These are phyloP conservation scores for Zeus faber DNA, from an alignment of 2,113 vertebrate species.

Conservation along the genomic window DNA sequence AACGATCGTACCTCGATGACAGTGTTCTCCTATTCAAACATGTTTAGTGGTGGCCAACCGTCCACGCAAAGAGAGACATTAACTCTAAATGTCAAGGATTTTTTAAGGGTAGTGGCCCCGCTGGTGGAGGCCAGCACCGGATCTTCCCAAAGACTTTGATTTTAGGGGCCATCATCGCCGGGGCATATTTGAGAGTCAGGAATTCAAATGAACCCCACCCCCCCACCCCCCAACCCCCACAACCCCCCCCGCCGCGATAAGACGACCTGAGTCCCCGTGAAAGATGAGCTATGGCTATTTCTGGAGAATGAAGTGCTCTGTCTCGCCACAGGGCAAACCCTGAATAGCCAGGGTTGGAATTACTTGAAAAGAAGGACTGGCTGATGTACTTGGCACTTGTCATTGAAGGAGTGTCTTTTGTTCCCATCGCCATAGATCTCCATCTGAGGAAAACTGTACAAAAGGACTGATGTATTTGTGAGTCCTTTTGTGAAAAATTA, in stretches of 20 bases:
- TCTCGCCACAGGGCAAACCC: slow-evolving; percentile 80
- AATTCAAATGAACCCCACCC: slow-evolving; percentile 70
- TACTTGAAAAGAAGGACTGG: slow-evolving; percentile 74
- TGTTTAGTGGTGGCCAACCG: too few relatives aligned
- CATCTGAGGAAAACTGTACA: slow-evolving; percentile 58
- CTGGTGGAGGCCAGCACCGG: neutral
- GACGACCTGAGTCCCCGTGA: slow-evolving; percentile 78
- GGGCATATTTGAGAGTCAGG: slow-evolving; percentile 66
- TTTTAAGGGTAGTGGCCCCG: too few relatives aligned
- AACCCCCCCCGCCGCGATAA: slow-evolving; percentile 52
- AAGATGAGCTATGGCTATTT: slow-evolving; percentile 82
- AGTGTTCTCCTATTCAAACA: slow-evolving; percentile 7
- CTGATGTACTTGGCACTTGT: slow-evolving; percentile 76
- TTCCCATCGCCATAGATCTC: slow-evolving; percentile 71
- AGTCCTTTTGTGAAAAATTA: slow-evolving; percentile 63
- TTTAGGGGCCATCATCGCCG: slow-evolving; percentile 44
- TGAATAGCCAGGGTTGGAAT: slow-evolving; percentile 78
- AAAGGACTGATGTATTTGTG: slow-evolving; percentile 61
- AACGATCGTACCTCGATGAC: too few relatives aligned
- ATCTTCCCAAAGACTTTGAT: slow-evolving; percentile 7
- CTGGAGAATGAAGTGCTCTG: slow-evolving; percentile 72
- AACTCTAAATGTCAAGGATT: neutral
- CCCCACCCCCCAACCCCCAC: neutral
- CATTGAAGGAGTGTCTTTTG: slow-evolving; percentile 76
- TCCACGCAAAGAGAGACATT: too few relatives aligned